phyloP scores from a whole-genome alignment of 2,888 invertebrate genomes.

The Amblyjoppa fuscipennis region DNA sequence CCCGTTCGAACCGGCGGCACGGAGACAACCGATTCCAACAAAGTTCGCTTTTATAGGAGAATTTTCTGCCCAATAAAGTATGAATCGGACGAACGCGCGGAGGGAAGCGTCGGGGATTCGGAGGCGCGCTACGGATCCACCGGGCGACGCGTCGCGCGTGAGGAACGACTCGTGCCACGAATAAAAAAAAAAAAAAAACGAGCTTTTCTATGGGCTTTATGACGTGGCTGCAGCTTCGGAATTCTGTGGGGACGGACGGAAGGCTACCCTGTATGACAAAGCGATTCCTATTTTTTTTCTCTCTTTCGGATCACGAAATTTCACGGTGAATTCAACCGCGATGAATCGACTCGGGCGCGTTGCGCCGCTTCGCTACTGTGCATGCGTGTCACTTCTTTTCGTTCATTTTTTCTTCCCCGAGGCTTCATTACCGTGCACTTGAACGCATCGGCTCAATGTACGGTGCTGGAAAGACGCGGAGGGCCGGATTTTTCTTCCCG shows the following conservation, averaged over 20 bases:
- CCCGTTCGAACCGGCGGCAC: constrained; percentile 65
- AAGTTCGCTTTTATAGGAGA: constrained; percentile 82
- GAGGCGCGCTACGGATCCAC: constrained; percentile 60
- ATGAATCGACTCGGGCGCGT: constrained; percentile 38
- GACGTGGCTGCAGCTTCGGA: constrained; percentile 73
- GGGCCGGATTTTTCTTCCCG: background rate
- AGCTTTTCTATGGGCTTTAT: constrained; percentile 79
- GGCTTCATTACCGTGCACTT: too few species aligned
- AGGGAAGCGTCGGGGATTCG: constrained; percentile 35
- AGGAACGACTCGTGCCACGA: constrained; percentile 69
- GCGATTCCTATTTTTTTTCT: constrained; percentile 65
- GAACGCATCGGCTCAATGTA: too few species aligned
- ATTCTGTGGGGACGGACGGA: constrained; percentile 64
- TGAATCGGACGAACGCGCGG: constrained; percentile 72
- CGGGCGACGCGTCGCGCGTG: constrained; percentile 69
- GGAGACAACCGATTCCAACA: constrained; percentile 74
- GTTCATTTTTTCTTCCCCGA: constrained; percentile 4
- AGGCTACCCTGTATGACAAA: constrained; percentile 42
- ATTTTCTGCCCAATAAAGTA: constrained; percentile 85
- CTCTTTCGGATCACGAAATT: constrained; percentile 57
- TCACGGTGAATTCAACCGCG: constrained; percentile 69
- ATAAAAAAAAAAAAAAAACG: constrained; percentile 62
- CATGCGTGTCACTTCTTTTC: too few species aligned
- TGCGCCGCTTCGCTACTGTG: constrained; percentile 3
- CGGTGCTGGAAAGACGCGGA: background rate